phyloP scores from a whole-genome alignment of 2,888 invertebrate species.

The Phyto melanocephala region DNA sequence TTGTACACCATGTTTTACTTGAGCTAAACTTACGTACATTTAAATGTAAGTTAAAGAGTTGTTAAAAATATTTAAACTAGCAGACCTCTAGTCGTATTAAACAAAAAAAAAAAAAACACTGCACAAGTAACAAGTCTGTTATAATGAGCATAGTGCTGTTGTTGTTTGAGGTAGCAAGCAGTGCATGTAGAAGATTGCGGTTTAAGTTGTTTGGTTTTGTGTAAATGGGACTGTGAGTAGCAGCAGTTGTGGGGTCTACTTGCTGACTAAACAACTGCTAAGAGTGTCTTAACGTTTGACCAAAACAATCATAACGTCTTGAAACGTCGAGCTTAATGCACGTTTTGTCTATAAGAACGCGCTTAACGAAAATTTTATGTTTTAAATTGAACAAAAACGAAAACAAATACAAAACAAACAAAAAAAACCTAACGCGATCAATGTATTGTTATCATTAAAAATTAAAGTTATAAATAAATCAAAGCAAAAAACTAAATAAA shows the following conservation, averaged over 20 bases:
- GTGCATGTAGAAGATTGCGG: slow-evolving; percentile 42
- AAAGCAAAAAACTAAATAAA: background rate
- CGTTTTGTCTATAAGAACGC: slow-evolving; percentile 62
- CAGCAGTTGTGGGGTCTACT: background rate
- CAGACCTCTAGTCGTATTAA: slow-evolving; percentile 10
- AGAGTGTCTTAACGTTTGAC: slow-evolving; percentile 58
- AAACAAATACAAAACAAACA: slow-evolving; percentile 35
- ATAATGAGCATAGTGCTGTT: background rate
- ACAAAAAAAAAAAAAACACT: no score
- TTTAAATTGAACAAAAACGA: slow-evolving; percentile 26
- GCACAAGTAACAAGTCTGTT: slow-evolving; percentile 9
- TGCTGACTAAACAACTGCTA: background rate
- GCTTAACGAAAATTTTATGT: slow-evolving; percentile 37
- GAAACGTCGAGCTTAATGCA: slow-evolving; percentile 75
- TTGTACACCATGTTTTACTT: slow-evolving; percentile 50
- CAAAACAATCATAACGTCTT: slow-evolving; percentile 71
- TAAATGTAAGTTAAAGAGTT: background rate
- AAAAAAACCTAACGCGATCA: background rate
- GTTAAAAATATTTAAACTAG: slow-evolving; percentile 23
- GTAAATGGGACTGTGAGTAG: slow-evolving; percentile 3
- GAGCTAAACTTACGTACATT: slow-evolving; percentile 31
- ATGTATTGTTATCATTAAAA: slow-evolving; percentile 25
- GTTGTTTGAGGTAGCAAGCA: background rate
- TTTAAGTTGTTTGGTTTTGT: slow-evolving; percentile 35
- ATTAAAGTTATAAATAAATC: slow-evolving; percentile 26